Evolutionary conservation across 2,888 invertebrate species (phyloP).

Genomic region (Chymomyza fuscimana): DNA sequence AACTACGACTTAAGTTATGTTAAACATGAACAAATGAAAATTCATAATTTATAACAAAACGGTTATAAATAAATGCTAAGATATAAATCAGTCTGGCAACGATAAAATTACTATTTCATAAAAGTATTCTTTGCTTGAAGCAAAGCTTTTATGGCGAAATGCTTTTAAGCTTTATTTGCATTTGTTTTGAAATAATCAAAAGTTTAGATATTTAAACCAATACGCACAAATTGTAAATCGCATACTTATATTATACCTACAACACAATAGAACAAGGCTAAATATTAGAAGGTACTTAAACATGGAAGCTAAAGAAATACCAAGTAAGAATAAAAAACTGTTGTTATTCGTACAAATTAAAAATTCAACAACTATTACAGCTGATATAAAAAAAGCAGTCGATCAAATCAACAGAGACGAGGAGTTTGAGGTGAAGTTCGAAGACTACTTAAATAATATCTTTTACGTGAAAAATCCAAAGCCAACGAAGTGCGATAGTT

Average conservation of each 20-base stretch:
- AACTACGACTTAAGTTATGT: neutral
- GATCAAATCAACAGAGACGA: slow-evolving; percentile 8
- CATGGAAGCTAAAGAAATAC: neutral
- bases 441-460: slow-evolving; percentile 31
- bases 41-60: too few species aligned
- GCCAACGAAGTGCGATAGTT: slow-evolving; percentile 29
- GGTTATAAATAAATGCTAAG: too few species aligned
- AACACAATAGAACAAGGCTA: neutral
- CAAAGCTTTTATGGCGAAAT: neutral
- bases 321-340: neutral
- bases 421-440: slow-evolving; percentile 48
- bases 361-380: neutral
- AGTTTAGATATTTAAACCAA: neutral
- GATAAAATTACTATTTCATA: too few species aligned
- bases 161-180: neutral
- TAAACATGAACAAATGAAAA: neutral
- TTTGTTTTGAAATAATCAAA: neutral
- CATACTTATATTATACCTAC: neutral
- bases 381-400: neutral
- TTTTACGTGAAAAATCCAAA: slow-evolving; percentile 28
- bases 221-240: neutral
- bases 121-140: neutral
- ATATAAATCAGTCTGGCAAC: too few species aligned
- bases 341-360: neutral
- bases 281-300: neutral